phyloP scores from a whole-genome alignment of 2,797 vertebrate species.

The Ceyx erithaca region DNA sequence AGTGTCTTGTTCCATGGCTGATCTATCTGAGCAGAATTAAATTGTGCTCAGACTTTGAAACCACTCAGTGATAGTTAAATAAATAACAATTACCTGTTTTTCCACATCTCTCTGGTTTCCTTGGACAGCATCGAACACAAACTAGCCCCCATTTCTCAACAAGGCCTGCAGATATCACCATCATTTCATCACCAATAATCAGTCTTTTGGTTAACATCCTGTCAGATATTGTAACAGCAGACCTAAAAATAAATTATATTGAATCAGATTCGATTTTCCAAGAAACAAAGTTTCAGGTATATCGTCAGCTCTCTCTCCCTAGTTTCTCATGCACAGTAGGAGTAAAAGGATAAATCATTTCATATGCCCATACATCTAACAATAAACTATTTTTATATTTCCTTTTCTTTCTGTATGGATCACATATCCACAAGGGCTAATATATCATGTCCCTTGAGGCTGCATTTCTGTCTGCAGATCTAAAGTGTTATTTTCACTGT shows the following conservation, averaged over 20 bases:
- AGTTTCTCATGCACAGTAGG: background rate
- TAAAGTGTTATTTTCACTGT: constrained; percentile 69
- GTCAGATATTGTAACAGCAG: background rate
- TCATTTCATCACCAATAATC: background rate
- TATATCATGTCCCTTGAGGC: constrained; percentile 66
- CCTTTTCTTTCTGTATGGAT: constrained; percentile 62
- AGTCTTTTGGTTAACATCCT: background rate
- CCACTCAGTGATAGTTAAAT: background rate
- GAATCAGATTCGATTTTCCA: background rate
- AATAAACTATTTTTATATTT: constrained; percentile 50
- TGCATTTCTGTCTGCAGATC: constrained; percentile 57
- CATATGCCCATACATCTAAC: constrained; percentile 20
- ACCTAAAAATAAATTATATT: background rate
- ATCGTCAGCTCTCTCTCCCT: background rate
- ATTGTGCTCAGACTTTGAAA: background rate
- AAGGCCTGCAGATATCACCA: background rate
- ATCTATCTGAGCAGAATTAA: background rate
- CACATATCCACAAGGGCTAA: constrained; percentile 75
- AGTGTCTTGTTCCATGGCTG: background rate
- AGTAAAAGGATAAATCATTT: constrained; percentile 15
- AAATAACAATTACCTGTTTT: background rate
- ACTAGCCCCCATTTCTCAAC: constrained; percentile 4
- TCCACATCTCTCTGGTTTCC: constrained; percentile 10
- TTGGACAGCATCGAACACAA: background rate
- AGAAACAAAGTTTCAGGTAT: background rate